Conservation (phyloP, 2,113 vertebrate species). For the Phalacrocorax carbo region DNA sequence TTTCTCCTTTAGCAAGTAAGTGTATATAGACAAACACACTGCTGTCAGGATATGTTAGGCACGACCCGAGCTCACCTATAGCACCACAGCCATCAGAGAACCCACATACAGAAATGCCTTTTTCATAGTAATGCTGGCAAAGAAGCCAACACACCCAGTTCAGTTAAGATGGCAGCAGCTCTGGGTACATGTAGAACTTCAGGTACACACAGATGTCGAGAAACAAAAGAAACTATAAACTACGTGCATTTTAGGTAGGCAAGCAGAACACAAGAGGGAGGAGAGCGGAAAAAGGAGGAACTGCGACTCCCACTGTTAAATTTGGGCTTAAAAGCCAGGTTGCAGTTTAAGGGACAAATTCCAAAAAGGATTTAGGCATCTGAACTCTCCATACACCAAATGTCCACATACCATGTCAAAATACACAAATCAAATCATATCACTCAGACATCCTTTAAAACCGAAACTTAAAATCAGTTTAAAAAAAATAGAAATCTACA, state of each 20-base stretch:
- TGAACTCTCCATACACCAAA: background rate
- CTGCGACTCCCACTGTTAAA: background rate
- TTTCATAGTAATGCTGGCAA: background rate
- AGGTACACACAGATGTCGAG: background rate
- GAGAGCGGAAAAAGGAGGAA: background rate
- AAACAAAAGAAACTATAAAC: background rate
- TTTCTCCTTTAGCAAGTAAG: background rate
- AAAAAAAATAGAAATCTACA: background rate
- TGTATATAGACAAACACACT: background rate
- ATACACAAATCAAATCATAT: background rate
- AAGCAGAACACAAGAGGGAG: background rate
- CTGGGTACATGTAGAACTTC: accelerated
- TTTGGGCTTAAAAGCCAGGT: background rate
- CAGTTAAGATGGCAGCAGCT: background rate
- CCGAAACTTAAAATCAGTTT: background rate
- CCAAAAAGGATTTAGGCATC: background rate
- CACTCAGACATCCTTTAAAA: background rate
- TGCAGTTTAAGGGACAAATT: background rate
- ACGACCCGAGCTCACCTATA: background rate
- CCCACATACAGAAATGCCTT: background rate
- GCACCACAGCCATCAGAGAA: background rate
- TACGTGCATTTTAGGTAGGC: accelerated
- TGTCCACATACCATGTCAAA: background rate
- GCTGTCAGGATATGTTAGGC: background rate
- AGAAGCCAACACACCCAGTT: background rate